phyloP scores from a whole-genome alignment of 2,888 invertebrate genomes.

The Tipula lateralis region DNA sequence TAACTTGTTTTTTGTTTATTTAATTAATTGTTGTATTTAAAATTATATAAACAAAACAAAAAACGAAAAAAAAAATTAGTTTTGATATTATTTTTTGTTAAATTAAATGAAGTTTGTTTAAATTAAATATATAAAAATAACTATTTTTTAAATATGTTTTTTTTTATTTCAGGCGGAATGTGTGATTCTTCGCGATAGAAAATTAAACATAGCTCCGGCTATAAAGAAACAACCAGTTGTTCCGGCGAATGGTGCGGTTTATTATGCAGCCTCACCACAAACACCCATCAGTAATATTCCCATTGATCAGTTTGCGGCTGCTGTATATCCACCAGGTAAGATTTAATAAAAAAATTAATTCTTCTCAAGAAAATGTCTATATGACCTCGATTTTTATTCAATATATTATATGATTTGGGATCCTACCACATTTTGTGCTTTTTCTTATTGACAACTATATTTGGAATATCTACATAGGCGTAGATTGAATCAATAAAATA shows the following conservation, averaged over 20 bases:
- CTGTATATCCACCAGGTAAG: constrained; percentile 50
- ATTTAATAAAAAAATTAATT: no score
- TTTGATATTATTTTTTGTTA: constrained; percentile 34
- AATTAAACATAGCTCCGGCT: constrained; percentile 81
- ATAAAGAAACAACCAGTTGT: constrained; percentile 65
- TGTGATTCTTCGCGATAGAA: constrained; percentile 71
- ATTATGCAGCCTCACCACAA: constrained; percentile 50
- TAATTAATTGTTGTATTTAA: constrained; percentile 28
- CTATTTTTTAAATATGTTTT: constrained; percentile 29
- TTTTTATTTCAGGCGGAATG: constrained; percentile 59
- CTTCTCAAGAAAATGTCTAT: no score
- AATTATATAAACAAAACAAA: background rate
- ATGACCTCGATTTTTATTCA: no score
- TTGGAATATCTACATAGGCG: no score
- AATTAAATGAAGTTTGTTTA: constrained; percentile 29
- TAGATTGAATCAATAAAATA: no score
- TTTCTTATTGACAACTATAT: no score
- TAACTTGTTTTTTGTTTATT: constrained; percentile 20
- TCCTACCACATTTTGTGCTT: no score
- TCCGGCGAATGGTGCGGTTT: constrained; percentile 50
- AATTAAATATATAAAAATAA: constrained; percentile 6
- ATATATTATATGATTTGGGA: no score
- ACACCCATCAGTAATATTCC: constrained; percentile 51
- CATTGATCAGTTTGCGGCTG: constrained; percentile 50
- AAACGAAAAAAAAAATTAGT: constrained; percentile 31